A percentile compares a stretch with the other conserved stretches of the same genome.
phyloP scores from a whole-genome alignment of 1,140 invertebrate genomes.

The Lordiphosa stackelbergi region DNA sequence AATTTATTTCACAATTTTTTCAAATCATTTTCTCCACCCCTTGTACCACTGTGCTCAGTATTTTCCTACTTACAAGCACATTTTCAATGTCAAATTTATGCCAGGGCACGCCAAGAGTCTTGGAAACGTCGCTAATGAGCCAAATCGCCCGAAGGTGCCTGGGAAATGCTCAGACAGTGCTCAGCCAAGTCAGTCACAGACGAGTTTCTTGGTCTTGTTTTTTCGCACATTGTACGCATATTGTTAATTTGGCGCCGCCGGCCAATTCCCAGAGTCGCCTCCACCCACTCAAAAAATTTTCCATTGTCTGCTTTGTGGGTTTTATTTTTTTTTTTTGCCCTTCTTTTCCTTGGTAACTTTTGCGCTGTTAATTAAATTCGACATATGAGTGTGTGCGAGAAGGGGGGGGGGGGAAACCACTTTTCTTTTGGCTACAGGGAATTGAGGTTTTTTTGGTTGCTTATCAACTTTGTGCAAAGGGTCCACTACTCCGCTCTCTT shows the following conservation, averaged over 20 bases:
- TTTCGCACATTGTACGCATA: constrained; percentile 68
- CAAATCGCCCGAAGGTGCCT: constrained; percentile 72
- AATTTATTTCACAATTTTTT: not conserved
- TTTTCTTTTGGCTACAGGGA: constrained; percentile 48
- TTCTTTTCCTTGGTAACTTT: constrained; percentile 53
- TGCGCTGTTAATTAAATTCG: constrained; percentile 72
- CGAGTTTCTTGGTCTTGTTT: constrained; percentile 30
- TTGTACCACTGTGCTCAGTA: not conserved
- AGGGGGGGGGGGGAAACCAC: constrained; percentile 19
- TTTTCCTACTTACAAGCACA: constrained; percentile 28
- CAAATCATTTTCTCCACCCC: too few relatives aligned
- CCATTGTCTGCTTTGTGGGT: constrained; percentile 29
- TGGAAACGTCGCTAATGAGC: constrained; percentile 71
- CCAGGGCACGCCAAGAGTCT: constrained; percentile 53
- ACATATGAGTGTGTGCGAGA: constrained; percentile 37
- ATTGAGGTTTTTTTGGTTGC: constrained; percentile 24
- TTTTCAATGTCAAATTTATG: constrained; percentile 75
- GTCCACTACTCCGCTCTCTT: constrained; percentile 34
- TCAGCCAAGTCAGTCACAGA: constrained; percentile 27
- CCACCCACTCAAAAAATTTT: constrained; percentile 20
- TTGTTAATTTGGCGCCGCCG: constrained; percentile 68
- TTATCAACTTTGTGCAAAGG: constrained; percentile 32
- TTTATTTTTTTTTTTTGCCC: constrained; percentile 29
- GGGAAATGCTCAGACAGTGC: constrained; percentile 51
- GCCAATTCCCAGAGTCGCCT: constrained; percentile 32